phyloP scores from a whole-genome alignment of 2,113 vertebrate genomes.

The Scophthalmus maximus region DNA sequence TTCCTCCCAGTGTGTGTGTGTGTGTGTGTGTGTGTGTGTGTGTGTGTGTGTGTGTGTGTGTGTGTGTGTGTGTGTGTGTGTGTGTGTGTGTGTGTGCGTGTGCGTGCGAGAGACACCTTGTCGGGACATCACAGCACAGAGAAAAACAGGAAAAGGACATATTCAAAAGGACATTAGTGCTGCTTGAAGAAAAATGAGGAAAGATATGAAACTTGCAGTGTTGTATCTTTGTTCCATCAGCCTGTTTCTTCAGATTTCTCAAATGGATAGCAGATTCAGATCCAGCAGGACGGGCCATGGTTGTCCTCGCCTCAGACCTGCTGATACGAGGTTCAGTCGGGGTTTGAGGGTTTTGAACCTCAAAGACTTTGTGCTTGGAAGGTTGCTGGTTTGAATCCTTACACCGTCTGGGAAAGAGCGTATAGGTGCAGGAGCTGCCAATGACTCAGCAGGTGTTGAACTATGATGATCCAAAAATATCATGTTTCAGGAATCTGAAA shows the following conservation, averaged over 20 bases:
- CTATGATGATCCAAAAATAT: too few species aligned
- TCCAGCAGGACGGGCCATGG: not conserved
- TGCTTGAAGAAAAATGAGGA: not conserved
- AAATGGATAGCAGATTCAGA: not conserved
- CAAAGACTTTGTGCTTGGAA: not conserved
- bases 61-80: too few species aligned
- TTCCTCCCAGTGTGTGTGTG: slow-evolving; percentile 12
- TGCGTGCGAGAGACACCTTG: too few species aligned
- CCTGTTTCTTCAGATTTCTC: too few species aligned
- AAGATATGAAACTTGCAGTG: not conserved
- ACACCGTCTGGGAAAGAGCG: not conserved
- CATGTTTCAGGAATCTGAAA: too few species aligned
- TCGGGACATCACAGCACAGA: not conserved
- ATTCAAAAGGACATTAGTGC: not conserved
- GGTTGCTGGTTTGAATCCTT: slow-evolving; percentile 39
- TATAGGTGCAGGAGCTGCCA: too few species aligned
- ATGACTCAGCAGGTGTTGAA: too few species aligned
- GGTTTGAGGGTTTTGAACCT: slow-evolving; percentile 38
- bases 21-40: slow-evolving; percentile 19
- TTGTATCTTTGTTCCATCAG: not conserved
- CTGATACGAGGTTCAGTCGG: slow-evolving; percentile 3
- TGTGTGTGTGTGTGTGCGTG: too few species aligned
- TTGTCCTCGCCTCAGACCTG: slow-evolving; percentile 15
- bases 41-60: slow-evolving; percentile 20
- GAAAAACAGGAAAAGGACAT: slow-evolving; percentile 41